Percentiles rank a stretch among this genome's conserved stretches.
Evolutionary conservation across 2,888 invertebrate genomes (phyloP).

Genomic region (Emesis russula): DNA sequence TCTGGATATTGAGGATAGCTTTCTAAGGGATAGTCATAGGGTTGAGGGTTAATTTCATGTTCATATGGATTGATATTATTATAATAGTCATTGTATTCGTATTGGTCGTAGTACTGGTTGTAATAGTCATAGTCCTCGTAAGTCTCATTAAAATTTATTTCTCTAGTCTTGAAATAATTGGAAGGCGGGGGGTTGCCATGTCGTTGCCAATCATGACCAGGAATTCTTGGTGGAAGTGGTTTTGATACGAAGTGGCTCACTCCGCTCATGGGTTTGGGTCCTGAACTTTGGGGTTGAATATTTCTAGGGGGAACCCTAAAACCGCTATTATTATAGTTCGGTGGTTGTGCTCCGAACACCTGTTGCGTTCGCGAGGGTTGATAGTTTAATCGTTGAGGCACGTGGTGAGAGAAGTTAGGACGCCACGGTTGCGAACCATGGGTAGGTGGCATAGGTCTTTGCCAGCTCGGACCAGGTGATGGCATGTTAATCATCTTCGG

Average conservation of each 20-base stretch:
- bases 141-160: constrained; percentile 25
- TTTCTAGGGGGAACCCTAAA: not conserved
- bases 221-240: constrained; percentile 38
- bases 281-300: not conserved
- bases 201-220: constrained; percentile 39
- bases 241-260: constrained; percentile 39
- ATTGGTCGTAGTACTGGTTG: constrained; percentile 22
- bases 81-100: constrained; percentile 21
- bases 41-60: not conserved
- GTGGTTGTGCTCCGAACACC: not conserved
- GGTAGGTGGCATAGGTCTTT: not conserved
- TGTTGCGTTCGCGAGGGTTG: not conserved
- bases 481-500: not conserved
- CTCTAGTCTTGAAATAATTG: constrained; percentile 27
- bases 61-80: constrained; percentile 11
- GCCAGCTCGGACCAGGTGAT: not conserved
- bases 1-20: not conserved
- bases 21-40: not conserved
- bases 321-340: not conserved
- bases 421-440: not conserved
- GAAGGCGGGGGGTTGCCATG: constrained; percentile 30
- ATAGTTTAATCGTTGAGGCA: not conserved
- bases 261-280: constrained; percentile 52
- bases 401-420: not conserved
- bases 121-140: constrained; percentile 13